Evolutionary conservation across 2,888 invertebrate species (phyloP).

Genomic region (Argyresthia goedartella): DNA sequence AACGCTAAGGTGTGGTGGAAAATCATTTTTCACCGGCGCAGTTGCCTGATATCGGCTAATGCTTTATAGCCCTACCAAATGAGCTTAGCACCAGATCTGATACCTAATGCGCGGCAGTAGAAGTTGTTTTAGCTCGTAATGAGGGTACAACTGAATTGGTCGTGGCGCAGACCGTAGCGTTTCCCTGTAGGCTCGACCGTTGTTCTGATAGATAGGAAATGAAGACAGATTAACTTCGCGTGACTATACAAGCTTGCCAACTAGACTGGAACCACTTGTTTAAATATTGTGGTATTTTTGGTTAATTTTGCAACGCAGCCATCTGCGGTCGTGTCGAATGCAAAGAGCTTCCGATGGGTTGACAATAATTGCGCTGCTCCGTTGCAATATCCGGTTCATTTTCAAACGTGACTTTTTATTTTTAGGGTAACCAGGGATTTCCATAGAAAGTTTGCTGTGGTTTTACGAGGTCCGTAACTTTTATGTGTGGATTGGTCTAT

Average conservation of each 20-base stretch:
- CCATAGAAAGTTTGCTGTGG: too few relatives aligned
- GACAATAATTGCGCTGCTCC: too few relatives aligned
- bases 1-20: conserved; percentile 51
- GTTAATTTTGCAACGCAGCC: too few relatives aligned
- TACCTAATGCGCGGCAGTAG: neutral
- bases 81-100: conserved; percentile 10
- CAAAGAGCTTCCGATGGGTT: too few relatives aligned
- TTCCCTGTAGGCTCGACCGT: conserved; percentile 29
- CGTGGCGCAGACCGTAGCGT: neutral
- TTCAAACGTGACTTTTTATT: too few relatives aligned
- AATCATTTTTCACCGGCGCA: conserved; percentile 63
- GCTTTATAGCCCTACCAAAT: conserved; percentile 29
- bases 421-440: too few relatives aligned
- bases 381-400: too few relatives aligned
- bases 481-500: too few relatives aligned
- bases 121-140: neutral
- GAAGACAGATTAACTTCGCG: conserved; percentile 67
- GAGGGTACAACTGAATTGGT: neutral
- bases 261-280: conserved; percentile 18
- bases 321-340: too few relatives aligned
- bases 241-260: conserved; percentile 46
- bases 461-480: too few relatives aligned
- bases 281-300: conserved; percentile 17
- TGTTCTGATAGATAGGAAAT: conserved; percentile 68
- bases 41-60: conserved; percentile 60